These are phyloP conservation scores for Meteorus sp. DNA, from an alignment of 1,140 invertebrate genomes.

Conservation along the genomic window DNA sequence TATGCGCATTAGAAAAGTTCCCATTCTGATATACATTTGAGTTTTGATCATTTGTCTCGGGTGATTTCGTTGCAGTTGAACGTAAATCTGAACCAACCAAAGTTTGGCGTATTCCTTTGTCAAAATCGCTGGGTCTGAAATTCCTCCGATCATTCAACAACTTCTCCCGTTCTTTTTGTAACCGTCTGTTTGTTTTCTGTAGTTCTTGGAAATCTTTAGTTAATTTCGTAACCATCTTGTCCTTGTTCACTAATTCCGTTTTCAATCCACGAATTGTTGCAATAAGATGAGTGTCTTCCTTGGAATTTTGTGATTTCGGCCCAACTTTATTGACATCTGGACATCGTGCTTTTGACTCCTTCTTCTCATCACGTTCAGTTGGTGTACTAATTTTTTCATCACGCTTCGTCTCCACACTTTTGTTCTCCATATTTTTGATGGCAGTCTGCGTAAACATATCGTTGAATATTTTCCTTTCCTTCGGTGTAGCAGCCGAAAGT, in stretches of 20 bases:
- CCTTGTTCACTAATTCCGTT: constrained; percentile 70
- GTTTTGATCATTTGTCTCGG: constrained; percentile 50
- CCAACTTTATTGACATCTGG: constrained; percentile 30
- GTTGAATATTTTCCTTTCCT: constrained; percentile 38
- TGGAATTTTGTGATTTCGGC: constrained; percentile 51
- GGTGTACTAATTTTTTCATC: constrained; percentile 33
- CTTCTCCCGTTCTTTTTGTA: constrained; percentile 75
- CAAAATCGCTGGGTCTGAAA: constrained; percentile 31
- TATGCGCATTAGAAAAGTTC: constrained; percentile 55
- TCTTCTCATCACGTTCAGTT: constrained; percentile 32
- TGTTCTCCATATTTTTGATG: constrained; percentile 32
- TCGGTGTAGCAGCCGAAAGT: constrained; percentile 36
- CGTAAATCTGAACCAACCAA: constrained; percentile 39
- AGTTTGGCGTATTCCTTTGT: constrained; percentile 32
- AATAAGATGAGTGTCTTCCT: constrained; percentile 74
- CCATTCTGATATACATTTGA: constrained; percentile 55
- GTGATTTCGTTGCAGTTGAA: constrained; percentile 32
- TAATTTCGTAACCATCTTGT: constrained; percentile 69
- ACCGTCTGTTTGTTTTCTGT: constrained; percentile 70
- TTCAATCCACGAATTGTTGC: constrained; percentile 78
- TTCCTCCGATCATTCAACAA: constrained; percentile 50
- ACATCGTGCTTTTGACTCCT: constrained; percentile 29
- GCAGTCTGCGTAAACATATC: constrained; percentile 47
- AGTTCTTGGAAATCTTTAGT: constrained; percentile 74
- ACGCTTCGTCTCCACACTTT: constrained; percentile 26